Evolutionary conservation across 1,140 invertebrate genomes (phyloP).

Genomic region (Heliothis virescens): DNA sequence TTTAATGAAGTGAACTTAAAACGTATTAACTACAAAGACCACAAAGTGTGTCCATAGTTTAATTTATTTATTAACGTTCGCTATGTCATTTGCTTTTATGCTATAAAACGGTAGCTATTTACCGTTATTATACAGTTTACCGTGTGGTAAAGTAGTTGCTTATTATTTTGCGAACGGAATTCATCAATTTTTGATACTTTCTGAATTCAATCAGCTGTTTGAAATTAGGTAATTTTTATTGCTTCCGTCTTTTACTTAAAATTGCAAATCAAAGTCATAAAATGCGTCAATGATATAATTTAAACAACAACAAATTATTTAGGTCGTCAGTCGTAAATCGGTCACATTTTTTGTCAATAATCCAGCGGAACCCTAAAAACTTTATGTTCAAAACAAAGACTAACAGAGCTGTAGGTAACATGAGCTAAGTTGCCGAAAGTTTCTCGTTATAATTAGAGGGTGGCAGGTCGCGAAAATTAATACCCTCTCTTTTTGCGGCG

Average conservation of each 20-base stretch:
- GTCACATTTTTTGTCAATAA: constrained; percentile 45
- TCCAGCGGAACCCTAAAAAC: constrained; percentile 56
- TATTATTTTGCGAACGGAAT: too few relatives aligned
- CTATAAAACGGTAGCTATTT: not conserved
- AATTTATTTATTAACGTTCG: not conserved
- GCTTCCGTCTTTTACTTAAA: too few relatives aligned
- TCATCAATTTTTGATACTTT: too few relatives aligned
- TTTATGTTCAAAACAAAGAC: constrained; percentile 66
- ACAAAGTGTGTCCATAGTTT: constrained; percentile 5
- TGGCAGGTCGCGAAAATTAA: constrained; percentile 73
- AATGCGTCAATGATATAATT: constrained; percentile 19
- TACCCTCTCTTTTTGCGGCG: constrained; percentile 64
- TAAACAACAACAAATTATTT: not conserved
- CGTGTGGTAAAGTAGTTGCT: too few relatives aligned
- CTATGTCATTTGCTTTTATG: not conserved
- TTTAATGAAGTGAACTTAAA: too few relatives aligned
- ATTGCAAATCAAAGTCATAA: constrained; percentile 28
- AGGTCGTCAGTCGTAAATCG: not conserved
- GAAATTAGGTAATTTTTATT: too few relatives aligned
- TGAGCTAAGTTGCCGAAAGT: constrained; percentile 69
- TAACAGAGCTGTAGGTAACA: constrained; percentile 68
- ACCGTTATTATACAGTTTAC: too few relatives aligned
- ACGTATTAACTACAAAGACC: not conserved
- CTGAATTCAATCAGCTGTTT: too few relatives aligned
- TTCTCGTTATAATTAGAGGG: constrained; percentile 75